Percentiles rank a stretch among this genome's conserved stretches.
These are phyloP conservation scores for Tortricodes alternella DNA, from an alignment of 2,888 invertebrate species.

Conservation along the genomic window DNA sequence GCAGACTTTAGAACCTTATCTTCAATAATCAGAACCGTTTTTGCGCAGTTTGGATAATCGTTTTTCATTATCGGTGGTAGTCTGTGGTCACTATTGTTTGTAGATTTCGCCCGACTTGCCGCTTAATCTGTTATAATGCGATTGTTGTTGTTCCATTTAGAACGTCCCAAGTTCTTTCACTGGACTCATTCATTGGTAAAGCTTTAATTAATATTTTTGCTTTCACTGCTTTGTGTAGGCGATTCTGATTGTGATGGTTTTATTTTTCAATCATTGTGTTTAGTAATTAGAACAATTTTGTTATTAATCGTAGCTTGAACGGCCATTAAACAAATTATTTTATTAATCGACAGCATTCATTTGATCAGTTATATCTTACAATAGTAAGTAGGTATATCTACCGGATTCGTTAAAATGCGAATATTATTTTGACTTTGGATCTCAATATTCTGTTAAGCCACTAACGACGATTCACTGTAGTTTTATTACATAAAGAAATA, in stretches of 20 bases:
- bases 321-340: background rate
- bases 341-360: background rate
- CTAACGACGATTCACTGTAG: background rate
- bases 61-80: constrained; percentile 38
- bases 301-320: constrained; percentile 7
- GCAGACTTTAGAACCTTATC: background rate
- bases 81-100: constrained; percentile 54
- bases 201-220: constrained; percentile 62
- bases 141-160: constrained; percentile 48
- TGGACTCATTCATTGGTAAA: constrained; percentile 56
- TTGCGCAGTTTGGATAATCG: constrained; percentile 44
- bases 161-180: constrained; percentile 50
- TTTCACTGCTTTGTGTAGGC: constrained; percentile 53
- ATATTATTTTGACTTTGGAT: background rate
- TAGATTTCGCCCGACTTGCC: constrained; percentile 48
- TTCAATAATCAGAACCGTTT: background rate
- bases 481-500: constrained; percentile 43
- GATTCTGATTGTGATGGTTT: constrained; percentile 26
- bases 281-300: background rate
- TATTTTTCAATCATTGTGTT: constrained; percentile 17
- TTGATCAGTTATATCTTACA: background rate
- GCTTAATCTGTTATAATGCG: constrained; percentile 42
- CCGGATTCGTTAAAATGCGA: too few relatives aligned
- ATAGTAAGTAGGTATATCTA: too few relatives aligned
- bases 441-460: background rate